A percentile compares a stretch with the other conserved stretches of the same genome.
Evolutionary conservation across 2,113 vertebrate genomes (phyloP).

Genomic region (Connochaetes taurinus): DNA sequence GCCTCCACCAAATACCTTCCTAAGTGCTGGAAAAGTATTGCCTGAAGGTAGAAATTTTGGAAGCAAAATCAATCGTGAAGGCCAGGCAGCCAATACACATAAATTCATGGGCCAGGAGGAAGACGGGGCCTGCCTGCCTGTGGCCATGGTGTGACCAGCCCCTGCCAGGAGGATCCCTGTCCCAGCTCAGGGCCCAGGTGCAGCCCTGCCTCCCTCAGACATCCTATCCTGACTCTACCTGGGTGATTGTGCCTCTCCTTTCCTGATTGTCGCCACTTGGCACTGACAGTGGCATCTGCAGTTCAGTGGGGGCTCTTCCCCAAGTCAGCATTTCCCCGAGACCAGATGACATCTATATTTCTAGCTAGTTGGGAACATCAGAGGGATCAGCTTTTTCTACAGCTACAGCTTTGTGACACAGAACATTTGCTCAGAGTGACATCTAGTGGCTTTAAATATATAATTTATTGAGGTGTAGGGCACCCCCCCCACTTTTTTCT

Average conservation of each 20-base stretch:
- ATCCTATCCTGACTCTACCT: not conserved
- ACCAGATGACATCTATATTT: not conserved
- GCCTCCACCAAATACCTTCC: not conserved
- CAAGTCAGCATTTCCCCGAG: not conserved
- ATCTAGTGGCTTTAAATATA: not conserved
- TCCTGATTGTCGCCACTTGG: not conserved
- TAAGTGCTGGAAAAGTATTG: not conserved
- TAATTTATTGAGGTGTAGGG: not conserved
- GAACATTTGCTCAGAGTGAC: not conserved
- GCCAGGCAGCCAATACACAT: too few species aligned
- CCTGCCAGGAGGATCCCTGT: not conserved
- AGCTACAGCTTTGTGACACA: not conserved
- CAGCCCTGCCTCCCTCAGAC: accelerated
- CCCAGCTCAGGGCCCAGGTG: not conserved
- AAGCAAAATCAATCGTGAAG: not conserved
- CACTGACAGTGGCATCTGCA: accelerated
- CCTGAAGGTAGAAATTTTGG: not conserved
- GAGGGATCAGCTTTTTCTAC: not conserved
- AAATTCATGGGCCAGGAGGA: not conserved
- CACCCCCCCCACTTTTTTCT: not conserved
- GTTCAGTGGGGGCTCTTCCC: not conserved
- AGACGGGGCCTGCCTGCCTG: accelerated
- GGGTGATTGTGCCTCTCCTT: accelerated
- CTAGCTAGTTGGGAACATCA: not conserved
- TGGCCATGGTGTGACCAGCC: accelerated